Conservation (phyloP, 1,140 invertebrate species). For the Drosophila watanabei region DNA sequence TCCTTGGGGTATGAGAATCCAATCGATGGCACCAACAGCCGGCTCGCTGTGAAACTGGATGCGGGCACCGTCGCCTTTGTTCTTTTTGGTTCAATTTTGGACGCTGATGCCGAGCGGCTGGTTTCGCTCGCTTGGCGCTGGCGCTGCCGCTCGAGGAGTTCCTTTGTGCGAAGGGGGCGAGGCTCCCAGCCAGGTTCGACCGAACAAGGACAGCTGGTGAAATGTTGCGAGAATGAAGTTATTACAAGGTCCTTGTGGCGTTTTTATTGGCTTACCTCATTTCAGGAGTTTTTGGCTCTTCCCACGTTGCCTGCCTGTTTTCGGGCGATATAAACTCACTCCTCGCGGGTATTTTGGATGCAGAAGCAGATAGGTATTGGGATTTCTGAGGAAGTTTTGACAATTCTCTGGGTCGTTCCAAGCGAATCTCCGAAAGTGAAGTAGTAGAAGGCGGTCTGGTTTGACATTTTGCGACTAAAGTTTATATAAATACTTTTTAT, state of each 20-base stretch:
- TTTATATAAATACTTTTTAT: not conserved
- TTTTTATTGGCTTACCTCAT: slow-evolving; percentile 5
- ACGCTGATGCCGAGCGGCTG: no score
- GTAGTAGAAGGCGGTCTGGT: not conserved
- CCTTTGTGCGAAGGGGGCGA: slow-evolving; percentile 26
- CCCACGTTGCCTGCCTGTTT: not conserved
- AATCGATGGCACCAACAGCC: slow-evolving; percentile 28
- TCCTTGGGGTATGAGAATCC: slow-evolving; percentile 46
- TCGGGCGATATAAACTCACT: not conserved
- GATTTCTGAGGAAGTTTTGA: not conserved
- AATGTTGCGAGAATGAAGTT: no score
- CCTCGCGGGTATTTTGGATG: not conserved
- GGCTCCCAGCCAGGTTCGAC: slow-evolving; percentile 2
- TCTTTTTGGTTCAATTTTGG: slow-evolving; percentile 11
- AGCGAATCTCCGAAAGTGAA: no score
- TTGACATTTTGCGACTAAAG: not conserved
- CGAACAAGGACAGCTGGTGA: not conserved
- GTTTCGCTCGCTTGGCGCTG: no score
- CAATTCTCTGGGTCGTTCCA: no score
- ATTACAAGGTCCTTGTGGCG: not conserved
- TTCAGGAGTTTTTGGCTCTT: not conserved
- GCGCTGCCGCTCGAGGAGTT: no score
- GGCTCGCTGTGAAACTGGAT: slow-evolving; percentile 9
- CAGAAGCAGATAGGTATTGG: not conserved
- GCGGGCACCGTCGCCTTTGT: slow-evolving; percentile 6